Evolutionary conservation across 2,797 vertebrate species (phyloP).

Genomic region (Anableps anableps): DNA sequence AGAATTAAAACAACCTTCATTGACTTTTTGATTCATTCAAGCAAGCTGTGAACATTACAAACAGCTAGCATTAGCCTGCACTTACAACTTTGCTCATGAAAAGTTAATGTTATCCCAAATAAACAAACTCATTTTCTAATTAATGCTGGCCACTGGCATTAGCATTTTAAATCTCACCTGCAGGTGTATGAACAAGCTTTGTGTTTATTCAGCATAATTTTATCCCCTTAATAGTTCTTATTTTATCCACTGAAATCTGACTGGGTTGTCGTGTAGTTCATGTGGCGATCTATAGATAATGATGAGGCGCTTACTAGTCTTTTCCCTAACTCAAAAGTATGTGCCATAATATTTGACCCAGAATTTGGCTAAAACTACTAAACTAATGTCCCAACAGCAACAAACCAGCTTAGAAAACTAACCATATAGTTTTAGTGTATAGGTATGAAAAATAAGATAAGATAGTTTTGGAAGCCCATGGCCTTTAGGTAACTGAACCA

Average conservation of each 20-base stretch:
- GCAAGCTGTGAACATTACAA: neutral
- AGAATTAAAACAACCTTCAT: neutral
- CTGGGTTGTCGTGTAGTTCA: neutral
- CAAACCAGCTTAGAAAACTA: too few species aligned
- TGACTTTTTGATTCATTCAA: neutral
- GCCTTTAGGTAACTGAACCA: too few species aligned
- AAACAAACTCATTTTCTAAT: neutral
- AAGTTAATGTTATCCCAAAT: neutral
- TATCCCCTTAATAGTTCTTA: too few species aligned
- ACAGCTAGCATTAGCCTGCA: neutral
- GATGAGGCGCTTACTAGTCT: neutral
- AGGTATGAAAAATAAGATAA: too few species aligned
- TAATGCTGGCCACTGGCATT: neutral
- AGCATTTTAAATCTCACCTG: slow-evolving; percentile 4
- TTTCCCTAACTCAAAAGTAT: neutral
- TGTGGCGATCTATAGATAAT: neutral
- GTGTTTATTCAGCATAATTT: slow-evolving; percentile 51
- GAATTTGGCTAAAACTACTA: neutral
- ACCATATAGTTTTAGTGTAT: too few species aligned
- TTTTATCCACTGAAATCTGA: neutral
- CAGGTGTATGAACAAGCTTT: slow-evolving; percentile 18
- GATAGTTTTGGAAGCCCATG: too few species aligned
- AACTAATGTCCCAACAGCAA: too few species aligned
- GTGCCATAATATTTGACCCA: neutral
- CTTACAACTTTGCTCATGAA: too few species aligned